Base-by-base conservation (phyloP, 2,888 invertebrate genomes). In the Meloe dianella region DNA sequence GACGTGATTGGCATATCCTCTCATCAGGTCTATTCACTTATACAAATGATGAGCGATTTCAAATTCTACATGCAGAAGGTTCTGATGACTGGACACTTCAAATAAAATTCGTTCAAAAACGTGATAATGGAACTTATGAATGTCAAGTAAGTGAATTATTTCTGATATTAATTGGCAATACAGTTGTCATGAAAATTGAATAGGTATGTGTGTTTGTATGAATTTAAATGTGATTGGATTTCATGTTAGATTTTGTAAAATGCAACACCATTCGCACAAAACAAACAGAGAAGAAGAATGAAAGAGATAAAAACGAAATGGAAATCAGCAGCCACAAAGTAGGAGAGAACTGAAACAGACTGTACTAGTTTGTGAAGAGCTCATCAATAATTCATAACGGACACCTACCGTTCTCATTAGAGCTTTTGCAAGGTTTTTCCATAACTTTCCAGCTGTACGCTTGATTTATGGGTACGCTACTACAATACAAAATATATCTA, bases 51-150 rank as follows among this genome's bases (percentile, higher is more conserved):
- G 94, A 95, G 82, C 88, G 93, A 76, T 93, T 93, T 83, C 87
- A 87, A 81, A 87, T 87, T 74, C 86, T 95, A 71, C 96, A 96
- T 85, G 88, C 91, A 73, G 94, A 96, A 81, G 93, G 94, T 63
- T 92, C 94, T 35, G 95, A 96, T 84, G 95, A 95, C 85, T 96
- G 96, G 96, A 95, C 94, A 61, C 87, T 96, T 75, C 95, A 96
- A 86, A 95, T 96, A 85, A 96, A 96, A 85, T 96, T 94, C 85
- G 95, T 96, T 74, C 95, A 96, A 85, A 93, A 93, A 80, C 88
- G 95, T 80, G 96, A 96, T 86, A 95, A 95, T 82, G 96, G 96
- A 76, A 94, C 94, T 70, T 96, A 96, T 85, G 95, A 95, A 84
- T 95, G 95, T 84, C 95, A 96, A 91, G 95, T 96, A 85, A 86